Percentiles rank a stretch among this genome's conserved stretches.
These are phyloP conservation scores for Myotis findleyi DNA, from an alignment of 2,797 vertebrate species.

Conservation along the genomic window DNA sequence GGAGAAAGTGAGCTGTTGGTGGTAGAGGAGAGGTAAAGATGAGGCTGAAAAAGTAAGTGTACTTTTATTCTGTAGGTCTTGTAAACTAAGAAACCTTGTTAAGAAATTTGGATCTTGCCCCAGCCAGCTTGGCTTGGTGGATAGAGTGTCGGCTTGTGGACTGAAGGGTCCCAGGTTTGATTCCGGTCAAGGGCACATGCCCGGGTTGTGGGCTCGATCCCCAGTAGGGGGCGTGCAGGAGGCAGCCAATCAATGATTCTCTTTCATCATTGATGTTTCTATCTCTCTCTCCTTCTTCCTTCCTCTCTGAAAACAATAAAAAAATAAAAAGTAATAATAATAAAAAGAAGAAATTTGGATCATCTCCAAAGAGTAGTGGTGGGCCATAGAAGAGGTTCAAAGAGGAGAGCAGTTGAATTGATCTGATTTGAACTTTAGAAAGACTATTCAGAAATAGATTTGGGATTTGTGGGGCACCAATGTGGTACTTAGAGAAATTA, in stretches of 20 bases:
- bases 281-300: too few relatives aligned
- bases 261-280: too few relatives aligned
- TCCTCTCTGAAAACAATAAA: too few relatives aligned
- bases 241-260: too few relatives aligned
- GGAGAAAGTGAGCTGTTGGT: background rate
- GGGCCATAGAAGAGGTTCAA: background rate
- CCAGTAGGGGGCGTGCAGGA: too few relatives aligned
- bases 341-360: background rate
- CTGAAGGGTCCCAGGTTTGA: background rate
- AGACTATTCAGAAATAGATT: background rate
- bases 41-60: background rate
- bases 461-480: background rate
- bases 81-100: conserved; percentile 14
- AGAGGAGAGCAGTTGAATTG: background rate
- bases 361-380: background rate
- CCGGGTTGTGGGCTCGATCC: background rate
- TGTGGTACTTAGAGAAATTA: background rate
- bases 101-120: background rate
- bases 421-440: background rate
- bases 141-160: background rate
- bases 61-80: background rate
- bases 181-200: background rate
- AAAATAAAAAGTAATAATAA: too few relatives aligned
- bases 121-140: background rate
- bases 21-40: background rate